These are phyloP conservation scores for Anarsia innoxiella DNA, from an alignment of 2,888 invertebrate species.

Conservation along the genomic window DNA sequence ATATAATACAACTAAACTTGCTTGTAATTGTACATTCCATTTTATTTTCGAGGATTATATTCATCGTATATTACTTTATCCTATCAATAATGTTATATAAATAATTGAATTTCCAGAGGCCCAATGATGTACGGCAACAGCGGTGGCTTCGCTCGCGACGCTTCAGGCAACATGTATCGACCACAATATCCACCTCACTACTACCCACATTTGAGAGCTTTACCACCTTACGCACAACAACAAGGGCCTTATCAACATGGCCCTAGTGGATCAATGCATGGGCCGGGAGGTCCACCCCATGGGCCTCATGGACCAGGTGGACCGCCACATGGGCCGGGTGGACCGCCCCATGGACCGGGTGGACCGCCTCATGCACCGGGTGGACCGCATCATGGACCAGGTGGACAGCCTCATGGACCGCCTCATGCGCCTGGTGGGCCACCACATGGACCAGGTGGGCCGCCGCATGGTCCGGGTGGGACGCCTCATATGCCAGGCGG, in stretches of 20 bases:
- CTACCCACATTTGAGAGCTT: slow-evolving; percentile 31
- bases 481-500: background rate
- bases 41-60: too few species aligned
- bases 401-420: background rate
- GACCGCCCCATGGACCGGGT: background rate
- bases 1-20: too few species aligned
- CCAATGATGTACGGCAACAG: slow-evolving; percentile 59
- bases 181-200: too few species aligned
- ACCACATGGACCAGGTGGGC: too few species aligned
- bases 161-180: too few species aligned
- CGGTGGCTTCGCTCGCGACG: slow-evolving; percentile 23
- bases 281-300: background rate
- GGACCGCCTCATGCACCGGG: background rate
- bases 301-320: background rate
- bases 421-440: background rate
- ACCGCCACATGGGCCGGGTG: too few species aligned
- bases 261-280: background rate
- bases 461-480: background rate
- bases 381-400: background rate
- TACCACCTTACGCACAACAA: slow-evolving; percentile 5
- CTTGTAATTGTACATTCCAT: too few species aligned
- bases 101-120: slow-evolving; percentile 34
- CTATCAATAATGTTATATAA: too few species aligned
- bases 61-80: too few species aligned
- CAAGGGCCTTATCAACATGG: background rate